phyloP scores from a whole-genome alignment of 2,113 vertebrate species.

The Scolopax mira region DNA sequence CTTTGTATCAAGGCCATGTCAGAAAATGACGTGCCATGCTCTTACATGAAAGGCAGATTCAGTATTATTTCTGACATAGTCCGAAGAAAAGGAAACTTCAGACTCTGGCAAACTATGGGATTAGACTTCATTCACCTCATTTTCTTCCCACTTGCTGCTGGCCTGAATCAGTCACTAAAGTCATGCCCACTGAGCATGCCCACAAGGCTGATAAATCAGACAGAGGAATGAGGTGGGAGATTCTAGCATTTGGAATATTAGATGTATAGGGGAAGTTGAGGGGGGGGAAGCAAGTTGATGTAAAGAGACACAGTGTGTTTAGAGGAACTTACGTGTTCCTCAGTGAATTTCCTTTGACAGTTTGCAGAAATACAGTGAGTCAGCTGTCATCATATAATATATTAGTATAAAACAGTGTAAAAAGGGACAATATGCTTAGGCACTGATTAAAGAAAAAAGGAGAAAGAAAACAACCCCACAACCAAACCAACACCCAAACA shows the following conservation, averaged over 20 bases:
- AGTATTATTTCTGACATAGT: background rate
- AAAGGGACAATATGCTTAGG: conserved; percentile 60
- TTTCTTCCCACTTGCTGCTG: background rate
- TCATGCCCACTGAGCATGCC: no score
- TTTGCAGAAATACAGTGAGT: conserved; percentile 58
- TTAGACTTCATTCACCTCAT: background rate
- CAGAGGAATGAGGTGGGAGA: background rate
- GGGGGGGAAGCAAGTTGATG: background rate
- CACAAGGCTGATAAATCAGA: background rate
- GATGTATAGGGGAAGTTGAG: background rate
- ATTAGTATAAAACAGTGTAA: conserved; percentile 66
- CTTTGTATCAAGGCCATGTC: background rate
- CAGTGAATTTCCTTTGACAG: conserved; percentile 47
- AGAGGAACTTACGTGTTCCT: conserved; percentile 34
- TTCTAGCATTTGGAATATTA: background rate
- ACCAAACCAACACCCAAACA: background rate
- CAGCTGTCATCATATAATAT: conserved; percentile 66
- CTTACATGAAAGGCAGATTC: background rate
- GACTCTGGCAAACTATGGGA: background rate
- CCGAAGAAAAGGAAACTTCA: background rate
- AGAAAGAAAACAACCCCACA: background rate
- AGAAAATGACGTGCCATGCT: background rate
- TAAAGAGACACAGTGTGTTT: conserved; percentile 22
- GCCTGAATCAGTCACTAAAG: background rate
- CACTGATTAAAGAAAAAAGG: conserved; percentile 53